Evolutionary conservation across 2,888 invertebrate genomes (phyloP), one percentile per base, ranked within the genome.

Genomic region (Drosophila greeni): DNA sequence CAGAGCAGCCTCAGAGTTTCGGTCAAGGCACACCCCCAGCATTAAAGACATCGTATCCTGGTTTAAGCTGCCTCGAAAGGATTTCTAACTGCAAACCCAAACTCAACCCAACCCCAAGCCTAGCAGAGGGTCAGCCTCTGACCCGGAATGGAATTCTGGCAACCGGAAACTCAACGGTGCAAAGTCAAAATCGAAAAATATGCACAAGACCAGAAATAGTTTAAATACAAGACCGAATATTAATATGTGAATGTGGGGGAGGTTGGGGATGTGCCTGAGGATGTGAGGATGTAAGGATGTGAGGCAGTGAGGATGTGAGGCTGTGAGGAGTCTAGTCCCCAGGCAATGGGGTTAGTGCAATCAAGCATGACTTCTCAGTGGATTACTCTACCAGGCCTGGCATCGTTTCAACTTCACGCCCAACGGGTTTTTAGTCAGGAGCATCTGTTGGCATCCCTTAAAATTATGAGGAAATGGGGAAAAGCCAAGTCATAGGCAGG

Each of bases 101-200:
- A 1, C 20, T 29, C 20, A 26, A 23, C 8, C 39, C 47, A 20
- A 20, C 20, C 20, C 20, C 29, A 29, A 11, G 11, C 1, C 4
- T 4, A 11, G 11, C 29, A 29, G 9, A 36, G 55, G 55, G 24
- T 33, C n/a, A 39, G 34, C 61, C 9, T 61, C 34, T 62, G 62
- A 62, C 62, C 62, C 62, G 62, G 62, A 62, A 62, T 51, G 62
- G 51, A 66, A 66, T 66, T 66, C 66, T 51, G 67, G 51, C 66
- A 66, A 47, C 66, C 55, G 56, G 66, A 54, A 55, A 56, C 69
- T 58, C 64, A 72, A 66, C 69, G 64, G 66, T 62, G 60, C 81
- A 66, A 65, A 71, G 57, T 65, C 36, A 52, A 73, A 76, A 78
- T 76, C 76, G 82, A 70, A 74, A 82, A 76, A 76, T 78, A 64